Base-by-base conservation (phyloP, 1,140 invertebrate genomes). In the Cyrtorhinus lividipennis region DNA sequence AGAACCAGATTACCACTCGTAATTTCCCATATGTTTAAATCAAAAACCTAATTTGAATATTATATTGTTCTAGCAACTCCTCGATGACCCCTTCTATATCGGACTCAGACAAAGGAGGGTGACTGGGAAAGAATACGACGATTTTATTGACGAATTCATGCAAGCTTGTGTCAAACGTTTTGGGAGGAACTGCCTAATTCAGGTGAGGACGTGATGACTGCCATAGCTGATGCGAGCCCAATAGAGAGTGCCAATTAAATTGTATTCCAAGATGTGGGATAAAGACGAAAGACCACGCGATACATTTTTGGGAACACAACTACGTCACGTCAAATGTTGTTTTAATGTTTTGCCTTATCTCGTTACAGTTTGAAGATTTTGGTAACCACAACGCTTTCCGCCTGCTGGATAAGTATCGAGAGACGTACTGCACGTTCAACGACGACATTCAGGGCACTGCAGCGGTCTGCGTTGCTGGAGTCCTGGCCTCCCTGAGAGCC, bases 71-170 rank as follows among this genome's bases (percentile, higher is more conserved):
- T 69, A 86, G 82, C 73, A 76, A 45, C 79, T 97, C 45, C 72
- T 95, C 2, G 83, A 93, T 60, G 92, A 98, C 76, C 86, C 87
- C 0, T 76, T 92, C 12, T 99, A 99, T 77, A 91, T 96, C 73
- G 96, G 97, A 0, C 74, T 95, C 23, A 80, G 81, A 23, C 87
- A 96, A 64, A 83, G 80, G 45, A 81, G 97, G 60, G 81, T 91
- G 0, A 83, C 81, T 2, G 93, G 93, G 0, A 66, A 77, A 23
- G 80, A 83, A 62, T 99, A 97, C 74, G 92, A 98, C 71, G 86
- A 88, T 5, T 89, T 99, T 64, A 78, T 99, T 44, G 95, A 99
- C 56, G 97, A 99, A 77, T 98, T 99, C 72, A 97, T 99, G 92
- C 71, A 84, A 56, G 91, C 95, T 0, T 87, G 86, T 18, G 85